Evolutionary conservation across 2,888 invertebrate species (phyloP).

Genomic region (Alloscopus bannaensis): DNA sequence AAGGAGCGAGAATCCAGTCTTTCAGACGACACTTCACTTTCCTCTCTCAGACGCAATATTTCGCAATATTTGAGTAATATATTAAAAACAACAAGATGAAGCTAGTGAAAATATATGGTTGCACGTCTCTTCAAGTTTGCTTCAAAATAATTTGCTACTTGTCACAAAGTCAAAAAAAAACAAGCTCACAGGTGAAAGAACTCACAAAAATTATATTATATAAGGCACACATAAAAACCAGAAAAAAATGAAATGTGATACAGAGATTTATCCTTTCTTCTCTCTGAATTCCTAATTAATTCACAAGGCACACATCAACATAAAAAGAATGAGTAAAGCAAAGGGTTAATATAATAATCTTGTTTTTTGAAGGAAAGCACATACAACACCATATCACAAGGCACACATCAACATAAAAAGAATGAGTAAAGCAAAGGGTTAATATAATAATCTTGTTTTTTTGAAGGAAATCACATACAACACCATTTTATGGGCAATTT

Average conservation of each 20-base stretch:
- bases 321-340: too few species aligned
- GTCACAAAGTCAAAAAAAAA: conserved; percentile 11
- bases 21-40: too few species aligned
- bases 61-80: too few species aligned
- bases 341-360: too few species aligned
- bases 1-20: too few species aligned
- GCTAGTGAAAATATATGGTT: too few species aligned
- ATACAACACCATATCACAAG: conserved; percentile 17
- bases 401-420: neutral
- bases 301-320: conserved; percentile 14
- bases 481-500: conserved; percentile 60
- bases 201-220: neutral
- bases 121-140: too few species aligned
- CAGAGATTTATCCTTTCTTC: conserved; percentile 8
- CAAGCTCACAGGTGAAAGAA: neutral
- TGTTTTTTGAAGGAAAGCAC: neutral
- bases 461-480: neutral
- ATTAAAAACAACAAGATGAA: too few species aligned
- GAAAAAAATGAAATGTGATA: neutral
- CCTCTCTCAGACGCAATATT: too few species aligned
- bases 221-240: neutral
- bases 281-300: conserved; percentile 36
- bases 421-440: too few species aligned
- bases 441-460: too few species aligned
- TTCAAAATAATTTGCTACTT: neutral